phyloP scores from a whole-genome alignment of 2,888 invertebrate genomes.

The Leistus spinibarbis region DNA sequence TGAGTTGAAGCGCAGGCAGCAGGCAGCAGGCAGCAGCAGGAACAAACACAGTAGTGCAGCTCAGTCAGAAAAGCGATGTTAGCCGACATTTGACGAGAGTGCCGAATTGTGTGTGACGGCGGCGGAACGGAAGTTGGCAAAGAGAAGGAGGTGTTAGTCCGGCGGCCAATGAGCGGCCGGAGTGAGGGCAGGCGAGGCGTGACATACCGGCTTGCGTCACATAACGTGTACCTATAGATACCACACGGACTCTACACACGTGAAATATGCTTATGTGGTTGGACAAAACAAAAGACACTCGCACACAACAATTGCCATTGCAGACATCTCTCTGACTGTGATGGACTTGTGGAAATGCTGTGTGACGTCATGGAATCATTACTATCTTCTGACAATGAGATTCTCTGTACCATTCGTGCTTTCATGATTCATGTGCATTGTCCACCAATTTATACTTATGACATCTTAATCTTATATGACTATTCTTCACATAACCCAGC shows the following conservation, averaged over 20 bases:
- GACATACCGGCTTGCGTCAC: slow-evolving; percentile 17
- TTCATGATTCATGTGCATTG: too few relatives aligned
- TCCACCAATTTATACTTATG: too few relatives aligned
- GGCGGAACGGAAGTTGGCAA: slow-evolving; percentile 21
- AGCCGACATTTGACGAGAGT: slow-evolving; percentile 7
- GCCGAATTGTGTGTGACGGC: slow-evolving; percentile 17
- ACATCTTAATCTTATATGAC: too few relatives aligned
- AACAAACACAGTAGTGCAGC: not conserved
- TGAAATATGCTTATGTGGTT: slow-evolving; percentile 16
- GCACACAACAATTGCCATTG: not conserved
- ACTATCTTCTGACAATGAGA: too few relatives aligned
- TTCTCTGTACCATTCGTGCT: too few relatives aligned
- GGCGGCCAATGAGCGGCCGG: slow-evolving; percentile 12
- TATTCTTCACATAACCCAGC: too few relatives aligned
- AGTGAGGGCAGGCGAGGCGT: slow-evolving; percentile 8
- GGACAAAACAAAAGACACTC: not conserved
- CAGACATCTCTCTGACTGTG: not conserved
- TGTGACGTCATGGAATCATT: not conserved
- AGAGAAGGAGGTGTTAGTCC: slow-evolving; percentile 20
- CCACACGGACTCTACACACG: not conserved
- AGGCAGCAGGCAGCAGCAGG: too few relatives aligned
- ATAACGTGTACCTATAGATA: slow-evolving; percentile 12
- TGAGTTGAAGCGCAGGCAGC: too few relatives aligned
- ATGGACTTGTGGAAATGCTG: not conserved
- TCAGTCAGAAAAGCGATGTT: not conserved